Base-by-base conservation (phyloP, 2,113 vertebrate genomes). In the Rissa tridactyla region DNA sequence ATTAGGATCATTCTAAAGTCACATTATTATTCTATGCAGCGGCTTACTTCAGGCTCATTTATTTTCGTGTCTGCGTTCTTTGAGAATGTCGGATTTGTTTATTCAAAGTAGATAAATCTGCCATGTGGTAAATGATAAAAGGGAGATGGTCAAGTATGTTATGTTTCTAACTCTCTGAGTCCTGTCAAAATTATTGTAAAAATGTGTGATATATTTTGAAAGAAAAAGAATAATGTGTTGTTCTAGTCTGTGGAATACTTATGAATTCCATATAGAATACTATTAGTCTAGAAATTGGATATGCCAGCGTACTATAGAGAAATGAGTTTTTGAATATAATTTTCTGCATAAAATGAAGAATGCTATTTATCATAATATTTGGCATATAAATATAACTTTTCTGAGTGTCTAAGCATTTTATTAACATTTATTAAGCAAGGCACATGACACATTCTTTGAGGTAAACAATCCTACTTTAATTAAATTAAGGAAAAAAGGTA, bases 181-280 rank as follows among this genome's bases (percentile, higher is more conserved):
- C 73, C 90, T 96, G 87, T 97, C 95, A 96, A 90, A 90, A 90
- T 91, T 87, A 95, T 82, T 92, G 52, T 92, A 76, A 94, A 92
- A 95, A 92, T 91, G 42, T 90, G 47, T 91, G 79, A 93, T 83
- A 38, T 92, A 82, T 94, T 94, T 91, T 82, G 54, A 87, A 86
- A 75, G 73, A 76, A 68, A 83, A 79, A 64, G 57, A 95, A 57
- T 77, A 91, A 97, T 72, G 36, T 85, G 40, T 60, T 89, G 34
- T 86, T 91, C 96, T 94, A 91, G 73, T 94, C 38, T 80, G 78
- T 60, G 79, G 57, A 94, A 70, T 61, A 80, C 58, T 82, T 61
- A 62, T 65, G 46, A 89, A 87, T 83, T 94, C 34, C 40, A 60
- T 83, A 91, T 21, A 78, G 69, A 83, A 82, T 62, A 82, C 57